Evolutionary conservation across 2,888 invertebrate species (phyloP).

Genomic region (Harpalus rubripes): DNA sequence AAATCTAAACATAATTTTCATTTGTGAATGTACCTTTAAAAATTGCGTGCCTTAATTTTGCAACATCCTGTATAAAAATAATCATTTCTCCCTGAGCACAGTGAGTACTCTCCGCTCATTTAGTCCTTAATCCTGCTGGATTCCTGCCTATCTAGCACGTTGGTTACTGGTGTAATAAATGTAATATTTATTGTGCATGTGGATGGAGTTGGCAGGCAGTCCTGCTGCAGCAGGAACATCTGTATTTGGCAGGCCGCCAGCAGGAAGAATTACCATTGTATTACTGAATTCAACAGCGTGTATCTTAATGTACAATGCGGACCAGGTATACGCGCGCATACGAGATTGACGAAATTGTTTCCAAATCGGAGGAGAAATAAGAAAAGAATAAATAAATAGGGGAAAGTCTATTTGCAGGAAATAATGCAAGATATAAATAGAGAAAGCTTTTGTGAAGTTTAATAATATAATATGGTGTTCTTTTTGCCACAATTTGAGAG

Average conservation of each 20-base stretch:
- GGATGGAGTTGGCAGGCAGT: conserved; percentile 29
- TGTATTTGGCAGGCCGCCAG: conserved; percentile 58
- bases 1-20: too few species aligned
- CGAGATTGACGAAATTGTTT: background rate
- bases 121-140: background rate
- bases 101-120: background rate
- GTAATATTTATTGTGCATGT: conserved; percentile 55
- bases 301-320: conserved; percentile 72
- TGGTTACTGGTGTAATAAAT: conserved; percentile 51
- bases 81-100: background rate
- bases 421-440: too few species aligned
- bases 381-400: background rate
- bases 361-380: background rate
- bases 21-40: too few species aligned
- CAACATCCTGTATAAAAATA: too few species aligned
- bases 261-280: conserved; percentile 73
- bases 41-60: too few species aligned
- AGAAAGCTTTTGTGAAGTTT: too few species aligned
- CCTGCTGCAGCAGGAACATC: conserved; percentile 34
- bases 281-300: conserved; percentile 71
- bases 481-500: too few species aligned
- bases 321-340: conserved; percentile 61
- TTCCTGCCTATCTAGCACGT: conserved; percentile 8
- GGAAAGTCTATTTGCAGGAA: too few species aligned
- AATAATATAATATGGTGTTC: too few species aligned